phyloP scores from a whole-genome alignment of 2,797 vertebrate genomes.

The Labroides dimidiatus region DNA sequence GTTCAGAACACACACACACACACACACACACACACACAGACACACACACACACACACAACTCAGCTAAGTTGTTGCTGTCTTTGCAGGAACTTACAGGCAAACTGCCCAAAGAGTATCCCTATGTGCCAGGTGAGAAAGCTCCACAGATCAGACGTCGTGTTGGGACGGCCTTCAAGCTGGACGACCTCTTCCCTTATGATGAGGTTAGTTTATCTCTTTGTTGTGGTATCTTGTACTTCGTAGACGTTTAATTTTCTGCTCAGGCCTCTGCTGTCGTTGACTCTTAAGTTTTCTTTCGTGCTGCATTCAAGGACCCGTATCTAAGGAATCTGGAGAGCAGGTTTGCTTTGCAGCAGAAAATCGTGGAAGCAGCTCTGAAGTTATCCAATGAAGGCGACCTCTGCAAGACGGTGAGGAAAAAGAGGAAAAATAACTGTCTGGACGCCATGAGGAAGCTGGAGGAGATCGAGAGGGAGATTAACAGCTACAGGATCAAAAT shows the following conservation, averaged over 20 bases:
- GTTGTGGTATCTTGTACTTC: slow-evolving; percentile 8
- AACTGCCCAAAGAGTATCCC: slow-evolving; percentile 94
- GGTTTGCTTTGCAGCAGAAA: slow-evolving; percentile 94
- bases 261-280: not conserved
- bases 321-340: slow-evolving; percentile 92
- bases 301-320: slow-evolving; percentile 86
- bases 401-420: slow-evolving; percentile 93
- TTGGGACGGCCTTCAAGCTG: slow-evolving; percentile 93
- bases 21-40: no score
- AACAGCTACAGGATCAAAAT: slow-evolving; percentile 89
- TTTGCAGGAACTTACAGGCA: slow-evolving; percentile 92
- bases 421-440: slow-evolving; percentile 91
- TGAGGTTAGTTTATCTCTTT: slow-evolving; percentile 77
- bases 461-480: slow-evolving; percentile 92
- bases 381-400: slow-evolving; percentile 89
- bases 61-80: slow-evolving; percentile 32
- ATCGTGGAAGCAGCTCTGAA: slow-evolving; percentile 94
- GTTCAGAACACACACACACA: not conserved
- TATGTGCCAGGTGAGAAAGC: slow-evolving; percentile 89
- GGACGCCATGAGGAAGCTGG: slow-evolving; percentile 90
- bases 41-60: no score
- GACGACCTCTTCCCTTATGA: slow-evolving; percentile 91
- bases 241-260: not conserved
- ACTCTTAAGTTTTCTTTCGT: slow-evolving; percentile 1
- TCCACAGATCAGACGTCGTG: slow-evolving; percentile 88